phyloP scores from a whole-genome alignment of 2,113 vertebrate species.

The Podarcis raffonei region DNA sequence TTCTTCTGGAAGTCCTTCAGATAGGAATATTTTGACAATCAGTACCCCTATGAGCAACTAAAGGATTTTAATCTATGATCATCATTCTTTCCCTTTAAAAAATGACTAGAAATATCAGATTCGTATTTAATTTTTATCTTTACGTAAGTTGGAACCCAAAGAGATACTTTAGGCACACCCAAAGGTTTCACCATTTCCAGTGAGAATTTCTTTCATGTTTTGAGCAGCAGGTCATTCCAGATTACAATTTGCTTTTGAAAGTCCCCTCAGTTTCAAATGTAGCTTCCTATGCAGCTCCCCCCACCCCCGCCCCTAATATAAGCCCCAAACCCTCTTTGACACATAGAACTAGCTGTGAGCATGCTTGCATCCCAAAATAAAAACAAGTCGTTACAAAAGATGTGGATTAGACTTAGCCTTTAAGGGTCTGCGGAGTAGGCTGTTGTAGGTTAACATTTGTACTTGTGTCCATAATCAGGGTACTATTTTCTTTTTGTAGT shows the following conservation, averaged over 20 bases:
- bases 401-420: background rate
- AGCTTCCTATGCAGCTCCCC: background rate
- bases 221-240: background rate
- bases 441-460: background rate
- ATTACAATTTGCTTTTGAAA: background rate
- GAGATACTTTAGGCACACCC: background rate
- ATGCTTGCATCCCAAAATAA: background rate
- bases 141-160: background rate
- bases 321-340: background rate
- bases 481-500: background rate
- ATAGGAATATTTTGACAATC: constrained; percentile 52
- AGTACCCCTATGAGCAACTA: constrained; percentile 39
- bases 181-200: background rate
- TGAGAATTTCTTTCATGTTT: background rate
- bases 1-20: constrained; percentile 90
- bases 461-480: background rate
- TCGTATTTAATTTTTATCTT: background rate
- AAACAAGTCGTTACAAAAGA: background rate
- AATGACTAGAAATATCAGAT: constrained; percentile 31
- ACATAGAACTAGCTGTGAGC: background rate
- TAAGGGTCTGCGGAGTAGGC: background rate
- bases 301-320: too few relatives aligned
- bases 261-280: background rate
- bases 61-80: background rate
- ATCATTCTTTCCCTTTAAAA: background rate